Percentiles rank a stretch among this genome's conserved stretches.
Evolutionary conservation across 2,797 vertebrate genomes (phyloP).

Genomic region (Poecilia wingei): DNA sequence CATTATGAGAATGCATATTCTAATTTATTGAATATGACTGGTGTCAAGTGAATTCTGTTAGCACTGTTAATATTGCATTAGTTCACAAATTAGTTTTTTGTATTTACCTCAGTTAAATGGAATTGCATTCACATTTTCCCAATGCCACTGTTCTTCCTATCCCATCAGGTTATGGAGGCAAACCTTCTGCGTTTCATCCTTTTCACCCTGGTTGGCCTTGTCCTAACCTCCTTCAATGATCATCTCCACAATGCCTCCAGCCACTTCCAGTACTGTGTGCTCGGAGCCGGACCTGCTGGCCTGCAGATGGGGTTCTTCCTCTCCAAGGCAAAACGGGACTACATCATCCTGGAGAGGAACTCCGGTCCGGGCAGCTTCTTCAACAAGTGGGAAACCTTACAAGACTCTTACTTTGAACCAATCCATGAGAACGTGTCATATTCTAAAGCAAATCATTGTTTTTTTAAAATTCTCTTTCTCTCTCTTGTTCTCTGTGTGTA

Average conservation of each 20-base stretch:
- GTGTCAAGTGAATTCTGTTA: background rate
- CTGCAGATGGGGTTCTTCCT: conserved; percentile 93
- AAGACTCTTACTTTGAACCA: background rate
- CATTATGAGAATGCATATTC: background rate
- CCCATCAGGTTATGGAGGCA: conserved; percentile 67
- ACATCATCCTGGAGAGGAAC: conserved; percentile 89
- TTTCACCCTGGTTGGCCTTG: conserved; percentile 53
- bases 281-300: conserved; percentile 93
- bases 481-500: background rate
- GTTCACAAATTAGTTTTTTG: background rate
- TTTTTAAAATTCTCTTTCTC: conserved; percentile 5
- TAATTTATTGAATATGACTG: background rate
- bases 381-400: conserved; percentile 64
- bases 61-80: too few species aligned
- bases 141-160: background rate
- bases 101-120: background rate
- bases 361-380: conserved; percentile 90
- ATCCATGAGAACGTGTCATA: background rate
- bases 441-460: background rate
- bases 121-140: background rate
- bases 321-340: conserved; percentile 84
- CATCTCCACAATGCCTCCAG: conserved; percentile 47
- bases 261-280: conserved; percentile 89
- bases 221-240: conserved; percentile 39
- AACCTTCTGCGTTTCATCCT: conserved; percentile 48